These are phyloP conservation scores for Pogonognathellus flavescens DNA, from an alignment of 1,140 invertebrate species.

Conservation along the genomic window DNA sequence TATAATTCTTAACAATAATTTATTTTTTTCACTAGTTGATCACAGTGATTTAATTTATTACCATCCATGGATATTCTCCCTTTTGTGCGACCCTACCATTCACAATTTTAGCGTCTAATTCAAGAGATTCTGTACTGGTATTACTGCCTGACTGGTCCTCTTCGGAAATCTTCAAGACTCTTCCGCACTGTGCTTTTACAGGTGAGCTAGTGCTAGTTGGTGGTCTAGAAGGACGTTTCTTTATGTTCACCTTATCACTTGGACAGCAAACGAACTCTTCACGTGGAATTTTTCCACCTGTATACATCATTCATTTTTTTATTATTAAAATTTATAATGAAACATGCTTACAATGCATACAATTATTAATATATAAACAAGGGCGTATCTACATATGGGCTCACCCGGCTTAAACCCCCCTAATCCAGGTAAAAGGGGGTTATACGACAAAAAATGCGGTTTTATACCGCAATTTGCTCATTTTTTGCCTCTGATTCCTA, in stretches of 20 bases:
- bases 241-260: neutral
- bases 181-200: slow-evolving; percentile 30
- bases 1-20: neutral
- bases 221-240: slow-evolving; percentile 17
- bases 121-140: neutral
- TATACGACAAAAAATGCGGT: too few species aligned
- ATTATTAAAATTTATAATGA: neutral
- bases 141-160: neutral
- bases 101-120: slow-evolving; percentile 37
- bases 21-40: too few species aligned
- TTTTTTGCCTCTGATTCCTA: too few species aligned
- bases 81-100: slow-evolving; percentile 19
- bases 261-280: slow-evolving; percentile 57
- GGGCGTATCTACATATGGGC: too few species aligned
- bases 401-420: too few species aligned
- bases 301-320: neutral
- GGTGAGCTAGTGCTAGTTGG: neutral
- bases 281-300: slow-evolving; percentile 20
- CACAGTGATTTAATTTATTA: neutral
- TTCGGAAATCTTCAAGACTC: slow-evolving; percentile 40
- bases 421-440: too few species aligned
- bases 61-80: slow-evolving; percentile 39
- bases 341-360: neutral
- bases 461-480: too few species aligned
- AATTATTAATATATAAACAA: too few species aligned